phyloP scores from a whole-genome alignment of 2,797 vertebrate species.

The Centroberyx gerrardi region DNA sequence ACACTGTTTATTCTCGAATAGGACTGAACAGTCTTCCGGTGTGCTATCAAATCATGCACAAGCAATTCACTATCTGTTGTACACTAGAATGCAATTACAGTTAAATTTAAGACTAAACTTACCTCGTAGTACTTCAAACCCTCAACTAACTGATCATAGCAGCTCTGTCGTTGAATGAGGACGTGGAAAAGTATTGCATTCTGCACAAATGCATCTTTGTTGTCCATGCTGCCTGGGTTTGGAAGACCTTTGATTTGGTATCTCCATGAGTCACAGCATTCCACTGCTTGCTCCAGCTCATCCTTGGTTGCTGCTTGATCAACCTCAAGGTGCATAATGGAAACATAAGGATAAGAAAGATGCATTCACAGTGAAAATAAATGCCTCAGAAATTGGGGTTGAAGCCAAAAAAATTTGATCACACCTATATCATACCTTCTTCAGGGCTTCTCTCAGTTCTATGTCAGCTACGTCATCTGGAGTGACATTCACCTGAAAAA shows the following conservation, averaged over 20 bases:
- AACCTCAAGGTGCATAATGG: conserved; percentile 20
- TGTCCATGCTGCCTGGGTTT: conserved; percentile 9
- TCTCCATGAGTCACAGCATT: conserved; percentile 26
- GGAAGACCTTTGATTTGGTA: conserved; percentile 13
- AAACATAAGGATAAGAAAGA: conserved; percentile 5
- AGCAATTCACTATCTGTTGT: neutral
- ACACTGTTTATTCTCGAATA: no score
- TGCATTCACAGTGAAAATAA: conserved; percentile 3
- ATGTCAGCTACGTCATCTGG: conserved; percentile 7
- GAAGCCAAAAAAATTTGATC: neutral
- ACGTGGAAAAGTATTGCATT: conserved; percentile 7
- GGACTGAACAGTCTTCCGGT: no score
- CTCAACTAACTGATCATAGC: conserved; percentile 30
- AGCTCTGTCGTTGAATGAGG: conserved; percentile 26
- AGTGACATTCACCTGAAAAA: conserved; percentile 4
- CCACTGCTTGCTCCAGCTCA: conserved; percentile 18
- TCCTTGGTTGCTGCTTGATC: conserved; percentile 19
- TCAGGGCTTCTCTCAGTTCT: conserved; percentile 5
- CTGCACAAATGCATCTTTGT: conserved; percentile 11
- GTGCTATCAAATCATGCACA: no score
- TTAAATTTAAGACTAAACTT: conserved; percentile 9
- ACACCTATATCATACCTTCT: neutral
- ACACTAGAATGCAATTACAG: neutral
- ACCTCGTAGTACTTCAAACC: conserved; percentile 39
- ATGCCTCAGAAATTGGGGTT: conserved; percentile 1